Conservation (phyloP, 2,113 vertebrate genomes). For the Phocoena sinus region DNA sequence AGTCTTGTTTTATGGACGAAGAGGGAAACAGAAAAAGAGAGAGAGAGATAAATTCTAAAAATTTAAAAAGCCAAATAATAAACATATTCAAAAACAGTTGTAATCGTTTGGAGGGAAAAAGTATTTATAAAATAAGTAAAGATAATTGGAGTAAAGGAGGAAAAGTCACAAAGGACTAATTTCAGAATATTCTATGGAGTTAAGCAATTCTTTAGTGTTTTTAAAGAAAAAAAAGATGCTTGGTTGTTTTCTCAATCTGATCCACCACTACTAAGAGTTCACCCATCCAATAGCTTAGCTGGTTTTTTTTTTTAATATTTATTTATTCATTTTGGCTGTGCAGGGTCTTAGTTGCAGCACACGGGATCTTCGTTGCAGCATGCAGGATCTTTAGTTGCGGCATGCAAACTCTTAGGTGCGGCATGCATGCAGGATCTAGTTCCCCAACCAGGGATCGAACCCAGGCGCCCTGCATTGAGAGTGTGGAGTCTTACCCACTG, state of each 20-base stretch:
- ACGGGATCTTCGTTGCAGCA: too few relatives aligned
- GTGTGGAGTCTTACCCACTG: too few relatives aligned
- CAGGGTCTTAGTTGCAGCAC: too few relatives aligned
- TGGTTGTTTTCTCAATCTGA: background rate
- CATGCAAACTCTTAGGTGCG: too few relatives aligned
- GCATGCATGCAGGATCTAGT: too few relatives aligned
- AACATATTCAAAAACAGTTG: background rate
- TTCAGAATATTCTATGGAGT: background rate
- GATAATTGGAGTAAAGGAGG: background rate
- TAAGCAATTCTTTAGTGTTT: background rate
- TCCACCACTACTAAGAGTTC: background rate
- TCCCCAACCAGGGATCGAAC: too few relatives aligned
- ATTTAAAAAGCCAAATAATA: background rate
- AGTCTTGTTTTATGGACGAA: background rate
- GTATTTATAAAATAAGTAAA: slow-evolving; percentile 3
- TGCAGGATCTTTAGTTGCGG: too few relatives aligned
- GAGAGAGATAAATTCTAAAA: background rate
- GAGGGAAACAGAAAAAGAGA: background rate
- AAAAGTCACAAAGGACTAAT: background rate
- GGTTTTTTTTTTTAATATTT: too few relatives aligned
- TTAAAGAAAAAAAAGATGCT: background rate
- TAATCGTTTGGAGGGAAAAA: background rate
- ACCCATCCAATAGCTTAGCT: background rate
- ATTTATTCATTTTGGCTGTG: too few relatives aligned
- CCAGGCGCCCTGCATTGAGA: too few relatives aligned